Evolutionary conservation across 2,888 invertebrate genomes (phyloP).

Genomic region (Chelonus formosanus): DNA sequence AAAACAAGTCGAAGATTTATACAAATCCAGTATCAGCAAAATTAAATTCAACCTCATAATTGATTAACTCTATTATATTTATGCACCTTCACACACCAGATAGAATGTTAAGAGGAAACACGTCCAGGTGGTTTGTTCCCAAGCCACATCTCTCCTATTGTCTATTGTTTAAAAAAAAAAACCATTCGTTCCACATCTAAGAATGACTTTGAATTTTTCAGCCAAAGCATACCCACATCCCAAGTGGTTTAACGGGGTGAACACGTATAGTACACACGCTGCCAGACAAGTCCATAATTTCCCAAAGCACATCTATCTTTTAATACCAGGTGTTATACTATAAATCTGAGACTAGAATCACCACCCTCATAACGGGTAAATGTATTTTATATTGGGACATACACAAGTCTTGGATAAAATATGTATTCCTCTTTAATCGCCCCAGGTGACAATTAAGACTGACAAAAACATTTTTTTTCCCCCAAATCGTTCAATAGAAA

Average conservation of each 20-base stretch:
- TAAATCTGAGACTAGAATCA: background rate
- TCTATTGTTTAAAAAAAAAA: conserved; percentile 23
- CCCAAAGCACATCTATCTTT: background rate
- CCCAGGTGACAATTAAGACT: conserved; percentile 40
- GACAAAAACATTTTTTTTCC: conserved; percentile 23
- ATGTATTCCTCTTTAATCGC: no score
- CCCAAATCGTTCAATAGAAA: background rate
- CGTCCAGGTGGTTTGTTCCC: conserved; percentile 25
- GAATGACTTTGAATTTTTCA: conserved; percentile 21
- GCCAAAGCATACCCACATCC: background rate
- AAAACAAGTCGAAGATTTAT: background rate
- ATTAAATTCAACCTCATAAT: conserved; percentile 21
- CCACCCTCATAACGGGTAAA: no score
- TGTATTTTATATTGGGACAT: no score
- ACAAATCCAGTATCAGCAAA: background rate
- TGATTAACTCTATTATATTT: conserved; percentile 23
- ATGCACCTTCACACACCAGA: conserved; percentile 3
- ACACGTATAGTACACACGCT: background rate
- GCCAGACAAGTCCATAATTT: background rate
- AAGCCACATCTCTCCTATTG: conserved; percentile 16
- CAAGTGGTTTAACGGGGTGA: conserved; percentile 9
- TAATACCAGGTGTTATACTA: background rate
- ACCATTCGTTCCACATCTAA: conserved; percentile 17
- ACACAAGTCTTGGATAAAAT: no score
- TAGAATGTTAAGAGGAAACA: conserved; percentile 2